Base-by-base conservation (phyloP, 37 sponge, comb jelly and placozoan genomes). In the Lycopodina hypogea region DNA sequence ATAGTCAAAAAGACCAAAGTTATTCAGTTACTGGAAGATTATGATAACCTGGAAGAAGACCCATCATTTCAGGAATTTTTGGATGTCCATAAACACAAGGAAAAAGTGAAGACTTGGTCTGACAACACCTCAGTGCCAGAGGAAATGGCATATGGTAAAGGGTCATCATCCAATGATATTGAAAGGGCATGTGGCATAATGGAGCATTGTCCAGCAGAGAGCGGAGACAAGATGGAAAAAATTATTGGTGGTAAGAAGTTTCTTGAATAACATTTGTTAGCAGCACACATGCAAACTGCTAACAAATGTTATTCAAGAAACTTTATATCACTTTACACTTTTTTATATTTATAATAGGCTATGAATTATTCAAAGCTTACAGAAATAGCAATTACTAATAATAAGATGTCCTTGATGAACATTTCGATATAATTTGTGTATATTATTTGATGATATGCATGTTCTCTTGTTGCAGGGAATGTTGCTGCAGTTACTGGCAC, bases 51-150 rank as follows among this genome's bases (percentile, higher is more conserved):
- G 0, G 86, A 89, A 32, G 79, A 79, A 32, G 94, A 97, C 55
- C 84, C 88, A 18, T 74, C 81, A 40, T 97, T 97, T 59, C 78
- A 89, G 48, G 97, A 97, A 74, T 97, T 97, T 53, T 56, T 92
- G 22, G 85, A 72, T 55, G 77, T 77, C 29, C 88, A 92, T 68
- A 84, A 87, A 28, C 84, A 81, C 41, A 87, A 85, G 56, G 32
- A 65, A 28, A 82, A 69, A 28, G 62, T 69, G 22, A 41, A 86
- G 35, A 87, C 78, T 21, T 91, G 94, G 94, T 69, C 81, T 2
- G 92, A 94, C 48, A 85, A 81, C 64, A 81, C 81, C 26, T 52
- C 75, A 12, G 36, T 36, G 11, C 71, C 7, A 1, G 33, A 24
- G 26, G 59, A 53, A 0, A 79, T 42, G 76, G 52, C 36, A 22